A percentile compares a stretch with the other conserved stretches of the same genome.
Evolutionary conservation across 2,888 invertebrate genomes (phyloP).

Genomic region (Abrostola tripartita): DNA sequence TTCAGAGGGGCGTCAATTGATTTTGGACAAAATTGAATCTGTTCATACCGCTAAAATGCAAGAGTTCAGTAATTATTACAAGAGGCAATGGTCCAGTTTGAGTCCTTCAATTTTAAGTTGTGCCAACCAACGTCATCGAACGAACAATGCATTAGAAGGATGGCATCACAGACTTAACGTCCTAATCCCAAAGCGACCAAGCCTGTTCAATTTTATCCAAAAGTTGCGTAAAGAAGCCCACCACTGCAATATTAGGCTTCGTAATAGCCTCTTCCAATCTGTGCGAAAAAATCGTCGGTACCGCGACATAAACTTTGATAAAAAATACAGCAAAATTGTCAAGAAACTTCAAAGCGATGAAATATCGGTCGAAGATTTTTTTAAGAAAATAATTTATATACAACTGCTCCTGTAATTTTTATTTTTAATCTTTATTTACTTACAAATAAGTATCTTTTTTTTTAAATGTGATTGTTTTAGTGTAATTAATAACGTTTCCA

Average conservation of each 20-base stretch:
- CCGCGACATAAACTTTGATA: too few species aligned
- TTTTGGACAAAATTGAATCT: slow-evolving; percentile 17
- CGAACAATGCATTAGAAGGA: slow-evolving; percentile 15
- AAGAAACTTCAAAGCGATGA: too few species aligned
- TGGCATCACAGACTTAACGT: slow-evolving; percentile 21
- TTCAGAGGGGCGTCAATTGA: slow-evolving; percentile 14
- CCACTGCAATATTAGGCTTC: slow-evolving; percentile 15
- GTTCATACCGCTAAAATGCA: slow-evolving; percentile 14
- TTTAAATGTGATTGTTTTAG: too few species aligned
- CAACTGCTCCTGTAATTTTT: too few species aligned
- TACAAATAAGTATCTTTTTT: too few species aligned
- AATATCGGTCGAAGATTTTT: too few species aligned
- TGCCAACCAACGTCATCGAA: slow-evolving; percentile 20
- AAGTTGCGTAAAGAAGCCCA: slow-evolving; percentile 17
- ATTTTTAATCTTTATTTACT: too few species aligned
- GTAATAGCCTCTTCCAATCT: too few species aligned
- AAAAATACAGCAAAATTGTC: too few species aligned
- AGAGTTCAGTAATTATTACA: slow-evolving; percentile 12
- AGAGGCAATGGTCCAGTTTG: slow-evolving; percentile 18
- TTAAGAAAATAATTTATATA: too few species aligned
- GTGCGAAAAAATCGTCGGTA: too few species aligned
- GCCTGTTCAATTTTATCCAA: slow-evolving; percentile 19
- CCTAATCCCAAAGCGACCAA: slow-evolving; percentile 11
- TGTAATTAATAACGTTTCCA: too few species aligned
- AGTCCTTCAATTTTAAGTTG: slow-evolving; percentile 14